Evolutionary conservation across 2,113 vertebrate species (phyloP).

Genomic region (Centropristis striata): DNA sequence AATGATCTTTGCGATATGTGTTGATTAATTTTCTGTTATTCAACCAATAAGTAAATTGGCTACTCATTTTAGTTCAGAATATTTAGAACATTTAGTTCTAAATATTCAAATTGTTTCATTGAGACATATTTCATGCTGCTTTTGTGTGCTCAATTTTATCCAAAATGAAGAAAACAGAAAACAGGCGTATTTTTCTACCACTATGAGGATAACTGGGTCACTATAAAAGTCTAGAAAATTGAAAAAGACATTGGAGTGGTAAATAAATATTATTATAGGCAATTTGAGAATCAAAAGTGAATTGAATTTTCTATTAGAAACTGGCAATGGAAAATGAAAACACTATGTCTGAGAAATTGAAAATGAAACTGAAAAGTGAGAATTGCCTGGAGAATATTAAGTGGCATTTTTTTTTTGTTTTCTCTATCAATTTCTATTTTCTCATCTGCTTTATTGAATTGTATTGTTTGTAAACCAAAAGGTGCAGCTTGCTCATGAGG

Average conservation of each 20-base stretch:
- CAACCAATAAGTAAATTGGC: too few relatives aligned
- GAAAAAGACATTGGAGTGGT: not conserved
- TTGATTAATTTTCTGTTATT: too few relatives aligned
- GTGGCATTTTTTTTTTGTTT: too few relatives aligned
- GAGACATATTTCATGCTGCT: too few relatives aligned
- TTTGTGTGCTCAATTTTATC: too few relatives aligned
- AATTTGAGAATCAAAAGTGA: not conserved
- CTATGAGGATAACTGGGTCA: not conserved
- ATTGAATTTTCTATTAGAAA: not conserved
- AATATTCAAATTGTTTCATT: too few relatives aligned
- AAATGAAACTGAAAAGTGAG: not conserved
- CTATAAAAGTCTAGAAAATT: not conserved
- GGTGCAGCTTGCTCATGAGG: not conserved
- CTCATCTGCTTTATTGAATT: not conserved
- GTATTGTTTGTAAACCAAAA: not conserved
- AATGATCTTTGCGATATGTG: too few relatives aligned
- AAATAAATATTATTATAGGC: not conserved
- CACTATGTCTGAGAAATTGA: not conserved
- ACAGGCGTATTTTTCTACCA: not conserved
- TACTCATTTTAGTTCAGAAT: too few relatives aligned
- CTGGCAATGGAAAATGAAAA: not conserved
- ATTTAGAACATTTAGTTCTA: too few relatives aligned
- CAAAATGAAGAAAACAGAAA: too few relatives aligned
- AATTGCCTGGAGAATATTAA: not conserved
- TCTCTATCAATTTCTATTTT: not conserved